phyloP scores from a whole-genome alignment of 2,113 vertebrate species.

The Irena cyanogastra region DNA sequence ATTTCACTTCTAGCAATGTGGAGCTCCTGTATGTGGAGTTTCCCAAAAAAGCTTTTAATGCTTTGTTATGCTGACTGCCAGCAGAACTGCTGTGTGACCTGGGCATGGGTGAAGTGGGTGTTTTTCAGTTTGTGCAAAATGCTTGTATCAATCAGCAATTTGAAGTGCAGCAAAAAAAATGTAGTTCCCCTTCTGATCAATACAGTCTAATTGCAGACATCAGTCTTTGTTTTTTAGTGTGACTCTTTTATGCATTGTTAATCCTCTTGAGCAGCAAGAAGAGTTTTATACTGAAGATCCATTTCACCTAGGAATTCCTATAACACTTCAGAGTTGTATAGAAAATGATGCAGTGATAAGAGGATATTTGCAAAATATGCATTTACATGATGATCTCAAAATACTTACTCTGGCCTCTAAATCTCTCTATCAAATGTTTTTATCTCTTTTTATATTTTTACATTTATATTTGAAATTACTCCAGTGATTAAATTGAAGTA shows the following conservation, averaged over 20 bases:
- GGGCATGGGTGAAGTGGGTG: not conserved
- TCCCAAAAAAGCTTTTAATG: not conserved
- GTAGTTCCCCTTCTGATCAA: not conserved
- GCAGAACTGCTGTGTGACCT: not conserved
- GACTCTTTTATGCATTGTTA: not conserved
- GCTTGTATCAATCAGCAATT: not conserved
- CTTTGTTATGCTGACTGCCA: accelerated
- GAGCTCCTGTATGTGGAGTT: not conserved
- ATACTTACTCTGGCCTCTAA: not conserved
- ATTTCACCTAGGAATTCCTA: not conserved
- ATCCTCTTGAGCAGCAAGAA: not conserved
- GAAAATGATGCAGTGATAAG: not conserved
- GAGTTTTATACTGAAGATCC: not conserved
- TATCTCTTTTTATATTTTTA: not conserved
- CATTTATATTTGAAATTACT: not conserved
- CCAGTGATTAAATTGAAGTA: not conserved
- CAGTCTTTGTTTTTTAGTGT: not conserved
- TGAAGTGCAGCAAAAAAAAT: not conserved
- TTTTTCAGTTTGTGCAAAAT: not conserved
- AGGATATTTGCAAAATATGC: not conserved
- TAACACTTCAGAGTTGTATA: not conserved
- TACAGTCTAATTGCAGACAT: not conserved
- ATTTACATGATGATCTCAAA: not conserved
- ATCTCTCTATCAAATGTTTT: not conserved
- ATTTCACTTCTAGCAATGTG: not conserved